Base-by-base conservation (phyloP, 2,888 invertebrate genomes). In the Bhutanitis thaidina region DNA sequence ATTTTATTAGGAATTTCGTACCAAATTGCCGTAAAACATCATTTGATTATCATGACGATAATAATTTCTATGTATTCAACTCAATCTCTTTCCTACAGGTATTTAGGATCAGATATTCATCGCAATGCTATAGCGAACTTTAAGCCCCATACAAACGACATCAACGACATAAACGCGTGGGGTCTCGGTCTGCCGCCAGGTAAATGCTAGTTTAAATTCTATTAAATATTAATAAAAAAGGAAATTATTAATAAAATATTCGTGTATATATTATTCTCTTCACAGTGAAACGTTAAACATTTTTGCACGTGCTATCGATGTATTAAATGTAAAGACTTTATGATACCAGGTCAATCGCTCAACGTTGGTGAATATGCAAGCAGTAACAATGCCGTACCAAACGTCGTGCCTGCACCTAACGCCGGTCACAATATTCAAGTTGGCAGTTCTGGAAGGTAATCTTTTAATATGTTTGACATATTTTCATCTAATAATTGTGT, bases 161-260 rank as follows among this genome's bases (percentile, higher is more conserved):
- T 85, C 25, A 91, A 92, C 56, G 93, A 92, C 57, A 90, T 93
- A 60, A 90, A 91, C 59, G 71, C 91, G 29, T 93, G 93, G 93
- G 93, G 93, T 38, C 83, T 93, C 46, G 92, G 90, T 8, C 74
- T 91, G 34, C 81, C 90, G 46, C 82, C 88, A 71, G 89, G 87
- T 84, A 71, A 65, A 27, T 20, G 20, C 27, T 1, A 2, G 13
- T 27, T 40, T 37, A 7, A 14, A 3, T 16, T 32, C n/a, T 15
- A 10, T 34, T 20, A 20, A 20, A 20, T 20, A 27, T 27, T 27
- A 8, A 27, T 27, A 27, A 27, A 27, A 8, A 27, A n/a, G n/a
- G 20, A 20, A 2, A 20, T 20, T 20, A 20, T 20, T 20, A 20
- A 3, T 20, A 20, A 20, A 20, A 3, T 20, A 20, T 5, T n/a